Conservation (phyloP, 2,888 invertebrate species). For the Steromphala cineraria region DNA sequence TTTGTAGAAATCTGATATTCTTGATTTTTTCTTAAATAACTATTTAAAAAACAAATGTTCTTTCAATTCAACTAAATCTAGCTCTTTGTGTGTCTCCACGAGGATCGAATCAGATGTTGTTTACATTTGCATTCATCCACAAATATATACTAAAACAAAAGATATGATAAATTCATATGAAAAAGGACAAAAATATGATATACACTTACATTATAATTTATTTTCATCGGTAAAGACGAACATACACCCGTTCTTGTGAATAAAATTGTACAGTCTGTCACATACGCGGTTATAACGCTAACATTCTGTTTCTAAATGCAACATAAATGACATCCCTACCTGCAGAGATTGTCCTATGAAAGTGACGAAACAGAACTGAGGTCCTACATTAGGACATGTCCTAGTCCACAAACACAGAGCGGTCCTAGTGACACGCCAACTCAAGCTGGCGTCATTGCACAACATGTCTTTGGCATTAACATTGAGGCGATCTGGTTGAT, state of each 20-base stretch:
- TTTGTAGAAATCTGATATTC: too few relatives aligned
- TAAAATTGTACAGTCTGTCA: background rate
- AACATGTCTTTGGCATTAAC: conserved; percentile 10
- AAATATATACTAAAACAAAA: too few relatives aligned
- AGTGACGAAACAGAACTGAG: too few relatives aligned
- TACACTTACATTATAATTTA: conserved; percentile 12
- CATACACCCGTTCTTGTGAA: conserved; percentile 8
- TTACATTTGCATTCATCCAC: too few relatives aligned
- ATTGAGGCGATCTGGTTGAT: background rate
- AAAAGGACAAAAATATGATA: conserved; percentile 1
- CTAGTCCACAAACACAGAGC: too few relatives aligned
- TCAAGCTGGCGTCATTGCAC: background rate
- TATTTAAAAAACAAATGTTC: background rate
- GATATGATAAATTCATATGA: background rate
- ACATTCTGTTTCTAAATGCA: conserved; percentile 6
- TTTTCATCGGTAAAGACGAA: conserved; percentile 10
- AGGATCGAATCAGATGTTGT: too few relatives aligned
- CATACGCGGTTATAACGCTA: background rate
- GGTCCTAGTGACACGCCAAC: too few relatives aligned
- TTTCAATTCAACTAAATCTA: background rate
- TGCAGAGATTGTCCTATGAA: background rate
- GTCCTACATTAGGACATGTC: too few relatives aligned
- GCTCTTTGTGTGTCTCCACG: too few relatives aligned
- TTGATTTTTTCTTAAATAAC: too few relatives aligned
- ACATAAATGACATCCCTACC: conserved; percentile 12